Percentiles rank a stretch among this genome's conserved stretches.
These are phyloP conservation scores for Calameuta pallipes DNA, from an alignment of 2,888 invertebrate species.

Conservation along the genomic window DNA sequence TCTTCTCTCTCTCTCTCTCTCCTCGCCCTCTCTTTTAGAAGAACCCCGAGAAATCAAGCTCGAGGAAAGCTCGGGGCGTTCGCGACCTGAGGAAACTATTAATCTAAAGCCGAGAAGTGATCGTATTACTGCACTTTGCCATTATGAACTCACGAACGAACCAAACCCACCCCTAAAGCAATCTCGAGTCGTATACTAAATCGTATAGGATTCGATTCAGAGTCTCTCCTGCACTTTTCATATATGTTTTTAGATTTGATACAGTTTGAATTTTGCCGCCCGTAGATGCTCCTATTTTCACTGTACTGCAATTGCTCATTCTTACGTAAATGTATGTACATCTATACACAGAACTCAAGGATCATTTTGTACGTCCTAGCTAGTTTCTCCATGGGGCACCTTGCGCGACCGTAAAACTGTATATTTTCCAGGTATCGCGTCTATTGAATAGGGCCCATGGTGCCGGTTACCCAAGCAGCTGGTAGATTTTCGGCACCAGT, in stretches of 20 bases:
- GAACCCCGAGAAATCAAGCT: conserved; percentile 25
- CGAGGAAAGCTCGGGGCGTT: conserved; percentile 30
- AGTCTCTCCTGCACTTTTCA: background rate
- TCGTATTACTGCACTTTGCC: conserved; percentile 53
- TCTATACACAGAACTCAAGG: background rate
- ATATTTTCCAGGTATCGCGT: background rate
- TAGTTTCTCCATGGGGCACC: background rate
- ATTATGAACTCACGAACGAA: conserved; percentile 47
- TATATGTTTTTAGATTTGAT: background rate
- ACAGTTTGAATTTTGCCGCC: background rate
- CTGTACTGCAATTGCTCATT: background rate
- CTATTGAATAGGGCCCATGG: background rate
- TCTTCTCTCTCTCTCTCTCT: conserved; percentile 14
- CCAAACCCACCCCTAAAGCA: conserved; percentile 7
- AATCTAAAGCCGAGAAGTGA: conserved; percentile 46
- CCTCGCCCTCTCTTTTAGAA: conserved; percentile 25
- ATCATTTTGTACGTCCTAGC: background rate
- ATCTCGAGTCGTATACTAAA: conserved; percentile 7
- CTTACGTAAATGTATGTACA: background rate
- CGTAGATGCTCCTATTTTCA: background rate
- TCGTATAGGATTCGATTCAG: background rate
- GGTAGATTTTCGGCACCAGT: conserved; percentile 10
- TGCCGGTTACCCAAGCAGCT: conserved; percentile 15
- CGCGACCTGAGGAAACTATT: conserved; percentile 37
- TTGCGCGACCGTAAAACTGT: background rate